A percentile compares a stretch with the other conserved stretches of the same genome.
phyloP scores from a whole-genome alignment of 2,113 vertebrate genomes.

The Eretmochelys imbricata region DNA sequence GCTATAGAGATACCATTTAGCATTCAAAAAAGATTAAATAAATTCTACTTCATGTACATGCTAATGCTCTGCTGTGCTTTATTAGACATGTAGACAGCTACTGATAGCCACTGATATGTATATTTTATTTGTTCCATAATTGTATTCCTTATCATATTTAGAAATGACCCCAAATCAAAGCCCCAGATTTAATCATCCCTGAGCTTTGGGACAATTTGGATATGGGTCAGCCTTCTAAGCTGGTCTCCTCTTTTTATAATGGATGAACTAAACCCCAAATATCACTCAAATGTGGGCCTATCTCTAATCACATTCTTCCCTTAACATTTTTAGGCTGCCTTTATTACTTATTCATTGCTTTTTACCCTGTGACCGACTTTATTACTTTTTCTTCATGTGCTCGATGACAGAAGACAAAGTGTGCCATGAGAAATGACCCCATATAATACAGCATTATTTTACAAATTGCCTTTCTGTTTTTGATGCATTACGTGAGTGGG shows the following conservation, averaged over 20 bases:
- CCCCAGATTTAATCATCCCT: constrained; percentile 46
- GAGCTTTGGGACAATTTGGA: constrained; percentile 51
- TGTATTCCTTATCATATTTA: constrained; percentile 21
- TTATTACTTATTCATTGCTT: constrained; percentile 74
- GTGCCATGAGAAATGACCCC: constrained; percentile 60
- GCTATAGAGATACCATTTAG: background rate
- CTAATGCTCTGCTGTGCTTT: background rate
- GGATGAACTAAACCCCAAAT: constrained; percentile 63
- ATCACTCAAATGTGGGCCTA: background rate
- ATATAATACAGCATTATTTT: constrained; percentile 68
- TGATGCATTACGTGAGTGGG: constrained; percentile 62
- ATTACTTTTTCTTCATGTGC: constrained; percentile 67
- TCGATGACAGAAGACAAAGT: constrained; percentile 54
- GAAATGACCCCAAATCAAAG: constrained; percentile 59
- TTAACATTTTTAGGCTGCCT: constrained; percentile 70
- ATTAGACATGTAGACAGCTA: constrained; percentile 29
- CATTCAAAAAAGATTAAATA: constrained; percentile 26
- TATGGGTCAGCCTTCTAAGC: constrained; percentile 29
- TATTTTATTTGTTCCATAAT: constrained; percentile 42
- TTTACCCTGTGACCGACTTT: constrained; percentile 16
- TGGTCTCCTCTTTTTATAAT: constrained; percentile 13
- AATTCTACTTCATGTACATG: constrained; percentile 14
- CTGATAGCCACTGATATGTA: background rate
- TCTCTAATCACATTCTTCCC: constrained; percentile 37
- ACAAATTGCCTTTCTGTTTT: constrained; percentile 65